Evolutionary conservation across 2,797 vertebrate genomes (phyloP).

Genomic region (Hoplostethus mediterraneus): DNA sequence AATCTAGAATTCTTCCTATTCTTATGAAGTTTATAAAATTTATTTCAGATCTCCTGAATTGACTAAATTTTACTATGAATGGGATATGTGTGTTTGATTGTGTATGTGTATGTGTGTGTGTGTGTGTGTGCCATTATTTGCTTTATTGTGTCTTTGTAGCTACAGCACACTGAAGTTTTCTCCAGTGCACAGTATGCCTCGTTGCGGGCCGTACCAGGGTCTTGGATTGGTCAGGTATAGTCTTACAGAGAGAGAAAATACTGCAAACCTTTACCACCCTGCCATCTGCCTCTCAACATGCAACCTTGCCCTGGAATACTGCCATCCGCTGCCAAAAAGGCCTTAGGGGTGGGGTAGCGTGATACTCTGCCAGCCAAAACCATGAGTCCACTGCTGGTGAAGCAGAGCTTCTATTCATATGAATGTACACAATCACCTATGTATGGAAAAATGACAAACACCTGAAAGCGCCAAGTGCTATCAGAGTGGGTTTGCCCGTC

Average conservation of each 20-base stretch:
- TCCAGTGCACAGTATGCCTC: slow-evolving; percentile 35
- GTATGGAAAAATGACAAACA: slow-evolving; percentile 16
- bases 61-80: background rate
- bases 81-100: background rate
- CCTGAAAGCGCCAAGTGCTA: slow-evolving; percentile 5
- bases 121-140: slow-evolving; percentile 33
- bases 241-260: slow-evolving; percentile 54
- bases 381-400: slow-evolving; percentile 65
- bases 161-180: slow-evolving; percentile 40
- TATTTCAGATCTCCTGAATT: background rate
- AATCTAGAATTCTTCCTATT: background rate
- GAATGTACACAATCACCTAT: slow-evolving; percentile 28
- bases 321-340: slow-evolving; percentile 69
- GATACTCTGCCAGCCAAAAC: slow-evolving; percentile 58
- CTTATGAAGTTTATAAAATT: background rate
- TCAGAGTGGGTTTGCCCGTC: slow-evolving; percentile 26
- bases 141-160: slow-evolving; percentile 34
- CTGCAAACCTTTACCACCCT: slow-evolving; percentile 55
- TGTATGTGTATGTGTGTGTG: slow-evolving; percentile 17
- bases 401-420: slow-evolving; percentile 46
- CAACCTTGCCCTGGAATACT: slow-evolving; percentile 66
- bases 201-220: slow-evolving; percentile 36
- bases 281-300: slow-evolving; percentile 77
- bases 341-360: slow-evolving; percentile 63
- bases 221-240: slow-evolving; percentile 58